Conservation (phyloP, 2,113 vertebrate species). For the Gymnogyps californianus region DNA sequence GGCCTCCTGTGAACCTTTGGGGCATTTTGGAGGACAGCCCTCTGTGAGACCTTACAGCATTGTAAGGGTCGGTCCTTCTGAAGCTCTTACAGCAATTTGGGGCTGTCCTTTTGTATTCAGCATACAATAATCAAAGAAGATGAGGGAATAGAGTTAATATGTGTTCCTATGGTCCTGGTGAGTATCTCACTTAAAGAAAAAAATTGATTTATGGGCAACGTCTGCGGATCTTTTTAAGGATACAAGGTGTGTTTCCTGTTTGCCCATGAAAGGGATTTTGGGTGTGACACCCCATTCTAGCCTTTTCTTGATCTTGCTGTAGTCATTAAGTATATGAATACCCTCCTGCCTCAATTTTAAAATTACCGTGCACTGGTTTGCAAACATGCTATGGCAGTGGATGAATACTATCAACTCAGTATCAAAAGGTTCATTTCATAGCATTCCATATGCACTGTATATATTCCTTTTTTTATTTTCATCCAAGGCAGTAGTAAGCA, state of each 20-base stretch:
- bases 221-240: neutral
- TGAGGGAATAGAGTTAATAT: neutral
- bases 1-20: neutral
- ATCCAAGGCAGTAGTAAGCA: neutral
- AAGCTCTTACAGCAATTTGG: neutral
- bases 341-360: neutral
- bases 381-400: neutral
- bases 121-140: neutral
- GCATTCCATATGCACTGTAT: neutral
- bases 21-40: neutral
- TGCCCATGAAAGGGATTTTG: neutral
- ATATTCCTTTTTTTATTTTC: neutral
- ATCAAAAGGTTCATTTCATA: neutral
- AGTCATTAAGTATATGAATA: neutral
- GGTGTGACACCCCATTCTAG: neutral
- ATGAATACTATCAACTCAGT: neutral
- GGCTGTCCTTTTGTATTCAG: neutral
- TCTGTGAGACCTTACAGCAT: neutral
- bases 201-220: neutral
- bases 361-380: neutral
- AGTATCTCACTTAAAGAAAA: neutral
- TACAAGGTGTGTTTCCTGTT: neutral
- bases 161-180: neutral
- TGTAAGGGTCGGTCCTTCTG: neutral
- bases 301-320: neutral